Conservation (phyloP, 2,888 invertebrate species). For the Caradrina clavipalpis region DNA sequence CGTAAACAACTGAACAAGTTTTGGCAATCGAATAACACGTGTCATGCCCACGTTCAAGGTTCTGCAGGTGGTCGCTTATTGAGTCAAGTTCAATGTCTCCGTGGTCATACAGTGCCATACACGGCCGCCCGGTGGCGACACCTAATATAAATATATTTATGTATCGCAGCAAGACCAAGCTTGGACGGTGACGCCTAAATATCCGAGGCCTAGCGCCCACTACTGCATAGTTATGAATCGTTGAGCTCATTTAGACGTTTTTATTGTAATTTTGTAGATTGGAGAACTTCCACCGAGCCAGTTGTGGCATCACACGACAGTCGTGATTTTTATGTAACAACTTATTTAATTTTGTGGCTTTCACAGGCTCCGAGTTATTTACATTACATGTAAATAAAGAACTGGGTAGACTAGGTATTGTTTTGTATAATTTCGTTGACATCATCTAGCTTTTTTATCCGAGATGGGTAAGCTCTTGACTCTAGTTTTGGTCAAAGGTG, state of each 20-base stretch:
- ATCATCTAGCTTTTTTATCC: too few species aligned
- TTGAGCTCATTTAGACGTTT: constrained; percentile 29
- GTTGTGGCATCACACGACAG: constrained; percentile 4
- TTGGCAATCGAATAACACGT: neutral
- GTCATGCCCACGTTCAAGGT: constrained; percentile 37
- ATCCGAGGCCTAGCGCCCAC: constrained; percentile 31
- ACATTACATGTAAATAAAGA: constrained; percentile 4
- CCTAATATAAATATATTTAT: constrained; percentile 37
- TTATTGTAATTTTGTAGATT: constrained; percentile 29
- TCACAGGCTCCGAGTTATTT: neutral
- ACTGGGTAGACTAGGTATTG: neutral
- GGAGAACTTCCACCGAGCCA: neutral
- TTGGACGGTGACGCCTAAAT: constrained; percentile 10
- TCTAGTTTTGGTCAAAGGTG: too few species aligned
- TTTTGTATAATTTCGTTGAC: too few species aligned
- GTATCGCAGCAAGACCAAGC: constrained; percentile 12
- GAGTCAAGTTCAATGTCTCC: constrained; percentile 55
- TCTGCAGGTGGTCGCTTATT: constrained; percentile 24
- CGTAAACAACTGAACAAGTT: neutral
- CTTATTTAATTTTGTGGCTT: constrained; percentile 18
- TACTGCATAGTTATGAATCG: constrained; percentile 3
- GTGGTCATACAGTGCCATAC: neutral
- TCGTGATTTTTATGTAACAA: constrained; percentile 27
- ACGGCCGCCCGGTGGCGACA: constrained; percentile 1
- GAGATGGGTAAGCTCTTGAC: too few species aligned